Evolutionary conservation across 2,888 invertebrate genomes (phyloP).

Genomic region (Agrilus biguttatus): DNA sequence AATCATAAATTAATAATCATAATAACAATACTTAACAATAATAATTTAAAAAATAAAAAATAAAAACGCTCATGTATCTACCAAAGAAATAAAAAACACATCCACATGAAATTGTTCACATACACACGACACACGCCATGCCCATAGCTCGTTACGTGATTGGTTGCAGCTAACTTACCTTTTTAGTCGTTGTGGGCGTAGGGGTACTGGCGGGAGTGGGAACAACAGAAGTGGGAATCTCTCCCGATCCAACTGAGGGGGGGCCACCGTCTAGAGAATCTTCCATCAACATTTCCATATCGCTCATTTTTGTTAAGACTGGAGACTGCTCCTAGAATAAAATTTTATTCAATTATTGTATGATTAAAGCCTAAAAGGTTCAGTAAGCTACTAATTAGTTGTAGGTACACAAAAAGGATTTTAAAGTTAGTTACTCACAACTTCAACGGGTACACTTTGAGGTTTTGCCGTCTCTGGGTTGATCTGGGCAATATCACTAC

Average conservation of each 20-base stretch:
- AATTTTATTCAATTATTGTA: conserved; percentile 3
- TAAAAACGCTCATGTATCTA: too few relatives aligned
- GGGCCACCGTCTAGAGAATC: conserved; percentile 71
- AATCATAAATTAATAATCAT: conserved; percentile 2
- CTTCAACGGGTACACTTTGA: conserved; percentile 18
- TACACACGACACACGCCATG: conserved; percentile 8
- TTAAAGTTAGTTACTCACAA: conserved; percentile 15
- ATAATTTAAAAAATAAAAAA: conserved; percentile 4
- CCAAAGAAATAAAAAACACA: not conserved
- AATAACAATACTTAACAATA: conserved; percentile 2
- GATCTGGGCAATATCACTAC: conserved; percentile 16
- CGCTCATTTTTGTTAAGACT: conserved; percentile 45
- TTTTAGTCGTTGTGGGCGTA: conserved; percentile 34
- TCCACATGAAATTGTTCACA: conserved; percentile 5
- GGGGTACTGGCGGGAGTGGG: conserved; percentile 12
- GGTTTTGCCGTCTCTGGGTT: conserved; percentile 17
- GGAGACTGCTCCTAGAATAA: conserved; percentile 37
- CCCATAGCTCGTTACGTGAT: conserved; percentile 6
- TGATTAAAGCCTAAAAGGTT: conserved; percentile 1
- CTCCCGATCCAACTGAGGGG: conserved; percentile 71
- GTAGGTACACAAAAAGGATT: too few relatives aligned
- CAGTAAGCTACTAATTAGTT: too few relatives aligned
- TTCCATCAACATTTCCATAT: conserved; percentile 54
- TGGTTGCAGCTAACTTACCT: conserved; percentile 14
- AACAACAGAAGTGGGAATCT: conserved; percentile 40